A percentile compares a stretch with the other conserved stretches of the same genome.
These are phyloP conservation scores for Tetragonisca angustula DNA, from an alignment of 2,888 invertebrate species.

Conservation along the genomic window DNA sequence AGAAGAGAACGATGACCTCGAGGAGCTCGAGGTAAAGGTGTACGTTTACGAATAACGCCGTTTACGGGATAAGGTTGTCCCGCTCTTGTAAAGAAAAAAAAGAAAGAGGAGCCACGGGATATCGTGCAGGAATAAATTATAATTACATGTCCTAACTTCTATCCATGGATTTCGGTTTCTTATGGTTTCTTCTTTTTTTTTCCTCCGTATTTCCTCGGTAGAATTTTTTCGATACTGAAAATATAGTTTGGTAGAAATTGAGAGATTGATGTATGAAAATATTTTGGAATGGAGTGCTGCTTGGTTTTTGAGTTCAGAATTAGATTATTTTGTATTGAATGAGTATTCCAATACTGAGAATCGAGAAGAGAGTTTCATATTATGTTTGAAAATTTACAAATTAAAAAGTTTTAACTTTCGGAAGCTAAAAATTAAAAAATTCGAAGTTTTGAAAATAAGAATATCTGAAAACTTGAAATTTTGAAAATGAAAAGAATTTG, in stretches of 20 bases:
- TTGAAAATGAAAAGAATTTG: neutral
- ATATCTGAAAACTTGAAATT: neutral
- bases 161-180: neutral
- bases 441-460: neutral
- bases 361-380: too few species aligned
- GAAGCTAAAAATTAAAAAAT: neutral
- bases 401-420: neutral
- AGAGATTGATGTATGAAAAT: neutral
- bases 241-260: neutral
- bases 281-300: neutral
- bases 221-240: too few species aligned
- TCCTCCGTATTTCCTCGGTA: neutral
- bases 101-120: slow-evolving; percentile 1
- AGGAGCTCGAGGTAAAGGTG: slow-evolving; percentile 81
- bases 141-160: neutral
- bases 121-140: slow-evolving; percentile 28
- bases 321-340: neutral
- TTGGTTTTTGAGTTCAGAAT: slow-evolving; percentile 3
- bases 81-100: slow-evolving; percentile 14
- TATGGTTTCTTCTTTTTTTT: neutral
- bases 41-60: slow-evolving; percentile 33
- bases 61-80: slow-evolving; percentile 45
- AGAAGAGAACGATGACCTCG: slow-evolving; percentile 79
- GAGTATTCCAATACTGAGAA: neutral
- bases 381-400: neutral